phyloP scores from a whole-genome alignment of 2,888 invertebrate species.

The Hyposoter didymator region DNA sequence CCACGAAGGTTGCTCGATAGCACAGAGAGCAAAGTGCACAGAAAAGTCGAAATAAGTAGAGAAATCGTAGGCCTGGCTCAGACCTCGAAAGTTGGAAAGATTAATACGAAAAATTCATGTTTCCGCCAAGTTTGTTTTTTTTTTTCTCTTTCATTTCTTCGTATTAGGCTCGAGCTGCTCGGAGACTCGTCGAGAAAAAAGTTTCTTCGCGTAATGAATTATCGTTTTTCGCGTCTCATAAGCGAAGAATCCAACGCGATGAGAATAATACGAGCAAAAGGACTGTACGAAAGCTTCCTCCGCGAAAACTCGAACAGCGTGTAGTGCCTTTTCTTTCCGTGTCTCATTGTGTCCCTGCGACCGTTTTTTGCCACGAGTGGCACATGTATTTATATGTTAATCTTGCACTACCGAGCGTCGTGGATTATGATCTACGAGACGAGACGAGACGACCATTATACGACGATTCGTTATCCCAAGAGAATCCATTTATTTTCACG shows the following conservation, averaged over 20 bases:
- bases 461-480: conserved; percentile 11
- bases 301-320: conserved; percentile 20
- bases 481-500: neutral
- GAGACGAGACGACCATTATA: neutral
- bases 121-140: neutral
- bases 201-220: conserved; percentile 17
- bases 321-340: conserved; percentile 36
- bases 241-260: neutral
- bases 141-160: neutral
- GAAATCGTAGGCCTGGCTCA: neutral
- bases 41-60: neutral
- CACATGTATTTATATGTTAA: conserved; percentile 39
- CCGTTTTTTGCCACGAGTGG: conserved; percentile 13
- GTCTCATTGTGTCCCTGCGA: conserved; percentile 38
- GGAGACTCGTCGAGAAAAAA: neutral
- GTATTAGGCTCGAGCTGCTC: neutral
- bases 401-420: conserved; percentile 15
- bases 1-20: neutral
- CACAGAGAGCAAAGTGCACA: neutral
- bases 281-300: conserved; percentile 1
- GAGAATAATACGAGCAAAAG: neutral
- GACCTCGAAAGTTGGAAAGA: neutral
- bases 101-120: neutral
- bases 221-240: neutral
- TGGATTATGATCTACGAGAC: conserved; percentile 35